Base-by-base conservation (phyloP, 92 coral and sea anemone genomes). In the Zoanthus sociatus region DNA sequence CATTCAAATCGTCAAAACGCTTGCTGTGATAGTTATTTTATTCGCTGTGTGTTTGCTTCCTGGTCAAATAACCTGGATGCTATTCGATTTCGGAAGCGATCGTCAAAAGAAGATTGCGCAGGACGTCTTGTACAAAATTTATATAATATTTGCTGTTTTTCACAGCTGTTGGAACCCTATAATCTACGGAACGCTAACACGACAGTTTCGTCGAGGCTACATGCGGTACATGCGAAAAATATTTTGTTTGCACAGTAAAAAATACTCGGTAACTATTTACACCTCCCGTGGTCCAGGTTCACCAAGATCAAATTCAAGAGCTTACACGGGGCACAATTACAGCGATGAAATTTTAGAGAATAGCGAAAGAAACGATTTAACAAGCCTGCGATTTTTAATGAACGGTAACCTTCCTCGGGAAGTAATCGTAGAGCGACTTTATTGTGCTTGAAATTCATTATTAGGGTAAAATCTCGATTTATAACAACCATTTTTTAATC, bases 141-240 rank as follows among this genome's bases (percentile, higher is more conserved):
- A 90, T 15, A 73, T 95, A 14, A 93, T 95, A 54, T 84, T 89
- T 0, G 94, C 98, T 12, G 98, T 97, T 73, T 88, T 97, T 73
- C 96, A 97, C 90, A 92, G 99, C 73, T 95, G 98, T 37, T 73
- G 93, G 26, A 97, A 97, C 68, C 99, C 99, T 1, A 87, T 97
- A 9, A 90, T 95, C 3, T 97, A 97, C 71, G 96, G 97, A 50
- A 94, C 96, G 5, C 77, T 94, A 18, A 89, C 96, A 14, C 87
- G 94, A 33, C 98, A 91, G 71, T 94, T 94, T 46, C 94, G 98
- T 7, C 94, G 92, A 6, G 98, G 98, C 5, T 94, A 94, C 87
- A 11, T 81, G 8, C 74, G 47, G 1, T 81, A 81, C 15, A 81
- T 81, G 85, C 17, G 73, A 8, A 81, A 81, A 45, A 16, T 81